Base-by-base conservation (phyloP, 2,113 vertebrate species). In the Oncorhynchus masou region DNA sequence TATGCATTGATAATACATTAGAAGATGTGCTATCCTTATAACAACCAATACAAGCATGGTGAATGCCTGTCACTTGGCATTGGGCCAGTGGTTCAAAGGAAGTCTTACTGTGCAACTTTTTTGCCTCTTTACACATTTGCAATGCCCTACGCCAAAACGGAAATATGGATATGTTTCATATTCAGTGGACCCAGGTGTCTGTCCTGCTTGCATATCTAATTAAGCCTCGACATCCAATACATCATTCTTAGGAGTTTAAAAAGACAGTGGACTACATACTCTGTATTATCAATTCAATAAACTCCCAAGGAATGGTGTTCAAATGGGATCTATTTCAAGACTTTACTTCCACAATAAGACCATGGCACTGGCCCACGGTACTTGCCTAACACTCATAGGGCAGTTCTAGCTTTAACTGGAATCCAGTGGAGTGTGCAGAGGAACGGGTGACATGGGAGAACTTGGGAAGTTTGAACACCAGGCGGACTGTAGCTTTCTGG, bases 291-390 rank as follows among this genome's bases (percentile, higher is more conserved):
- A 85, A 89, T 84, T 82, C 66, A n/a, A 51, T 70, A 83, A 74
- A 86, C 81, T 84, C 87, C 86, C 85, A 54, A 31, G 60, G 83
- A 70, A 81, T 8, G 59, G 16, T 82, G 68, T 74, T 88, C 67
- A 75, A 87, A 88, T 85, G 83, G 88, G 85, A 84, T 82, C 85
- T 91, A 87, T 89, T 91, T 81, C 84, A 86, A 86, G 88, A 86
- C 78, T 71, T 73, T 69, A 79, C 75, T 85, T 86, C 31, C 5
- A 31, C 31, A 5, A 31, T 31, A 31, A 31, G 31, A 31, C 31
- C 31, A 31, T 31, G 31, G 31, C 5, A 31, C 31, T 31, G 31
- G 31, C 5, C 31, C 31, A 31, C 31, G 1, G 31, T 31, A 31
- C 31, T 31, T 31, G 31, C 31, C 31, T 31, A 31, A 31, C 31